Percentiles rank a stretch among this genome's conserved stretches.
phyloP scores from a whole-genome alignment of 1,140 invertebrate genomes.

The Lutraria rhynchaena region DNA sequence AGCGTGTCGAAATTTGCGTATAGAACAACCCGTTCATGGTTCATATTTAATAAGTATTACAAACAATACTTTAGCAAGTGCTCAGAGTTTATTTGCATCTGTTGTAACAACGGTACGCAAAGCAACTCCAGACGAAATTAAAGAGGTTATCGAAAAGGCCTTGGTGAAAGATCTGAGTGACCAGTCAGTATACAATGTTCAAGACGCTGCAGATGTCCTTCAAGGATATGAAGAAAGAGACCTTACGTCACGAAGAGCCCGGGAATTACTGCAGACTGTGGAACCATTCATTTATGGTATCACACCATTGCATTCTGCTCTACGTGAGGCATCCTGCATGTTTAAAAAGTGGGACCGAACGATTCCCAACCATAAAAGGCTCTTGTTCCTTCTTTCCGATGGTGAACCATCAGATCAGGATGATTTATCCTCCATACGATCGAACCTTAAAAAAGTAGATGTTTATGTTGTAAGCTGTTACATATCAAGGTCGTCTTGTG shows the following conservation, averaged over 20 bases:
- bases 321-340: not conserved
- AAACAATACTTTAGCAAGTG: not conserved
- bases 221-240: not conserved
- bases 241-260: not conserved
- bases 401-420: not conserved
- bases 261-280: conserved; percentile 4
- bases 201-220: not conserved
- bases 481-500: not conserved
- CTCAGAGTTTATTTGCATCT: not conserved
- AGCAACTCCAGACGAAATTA: not conserved
- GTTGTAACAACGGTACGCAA: not conserved
- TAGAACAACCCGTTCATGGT: not conserved
- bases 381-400: conserved; percentile 30
- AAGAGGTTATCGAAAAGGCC: not conserved
- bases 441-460: not conserved
- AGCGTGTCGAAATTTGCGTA: conserved; percentile 1
- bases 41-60: not conserved
- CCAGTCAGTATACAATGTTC: not conserved
- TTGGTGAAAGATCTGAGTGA: not conserved
- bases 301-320: not conserved
- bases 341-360: not conserved
- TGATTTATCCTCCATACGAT: not conserved
- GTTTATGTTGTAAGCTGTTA: conserved; percentile 29
- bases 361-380: not conserved
- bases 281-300: conserved; percentile 39